A percentile compares a stretch with the other conserved stretches of the same genome.
Conservation (phyloP, 1,140 invertebrate genomes). For the Orius insidiosus region DNA sequence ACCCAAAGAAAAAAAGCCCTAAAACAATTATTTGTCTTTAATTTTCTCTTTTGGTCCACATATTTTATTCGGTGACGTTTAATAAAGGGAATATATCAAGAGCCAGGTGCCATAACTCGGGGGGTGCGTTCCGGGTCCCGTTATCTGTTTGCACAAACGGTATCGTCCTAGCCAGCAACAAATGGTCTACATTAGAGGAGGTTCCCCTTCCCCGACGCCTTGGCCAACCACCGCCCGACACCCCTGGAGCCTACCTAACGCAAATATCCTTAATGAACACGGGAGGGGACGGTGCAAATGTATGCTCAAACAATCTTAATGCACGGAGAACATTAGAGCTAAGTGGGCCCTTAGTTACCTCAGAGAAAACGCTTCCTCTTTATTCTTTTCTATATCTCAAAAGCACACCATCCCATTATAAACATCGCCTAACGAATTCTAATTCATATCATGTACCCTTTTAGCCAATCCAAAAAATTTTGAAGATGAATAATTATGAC, state of each 20-base stretch:
- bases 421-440: no score
- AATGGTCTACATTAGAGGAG: slow-evolving; percentile 10
- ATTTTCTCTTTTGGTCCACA: no score
- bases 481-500: no score
- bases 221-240: no score
- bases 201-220: not conserved
- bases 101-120: slow-evolving; percentile 9
- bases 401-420: no score
- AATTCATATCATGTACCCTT: no score
- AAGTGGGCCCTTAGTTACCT: slow-evolving; percentile 4
- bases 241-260: not conserved
- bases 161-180: slow-evolving; percentile 8
- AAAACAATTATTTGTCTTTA: no score
- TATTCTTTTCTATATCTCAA: no score
- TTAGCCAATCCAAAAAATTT: no score
- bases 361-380: no score
- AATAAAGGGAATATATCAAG: slow-evolving; percentile 1
- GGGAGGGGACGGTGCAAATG: slow-evolving; percentile 3
- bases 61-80: no score
- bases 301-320: slow-evolving; percentile 11
- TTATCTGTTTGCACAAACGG: slow-evolving; percentile 11
- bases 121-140: not conserved
- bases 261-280: slow-evolving; percentile 11
- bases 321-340: slow-evolving; percentile 7
- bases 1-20: no score